These are phyloP conservation scores for Drosophila meridiana DNA, from an alignment of 2,888 invertebrate genomes.

Conservation along the genomic window DNA sequence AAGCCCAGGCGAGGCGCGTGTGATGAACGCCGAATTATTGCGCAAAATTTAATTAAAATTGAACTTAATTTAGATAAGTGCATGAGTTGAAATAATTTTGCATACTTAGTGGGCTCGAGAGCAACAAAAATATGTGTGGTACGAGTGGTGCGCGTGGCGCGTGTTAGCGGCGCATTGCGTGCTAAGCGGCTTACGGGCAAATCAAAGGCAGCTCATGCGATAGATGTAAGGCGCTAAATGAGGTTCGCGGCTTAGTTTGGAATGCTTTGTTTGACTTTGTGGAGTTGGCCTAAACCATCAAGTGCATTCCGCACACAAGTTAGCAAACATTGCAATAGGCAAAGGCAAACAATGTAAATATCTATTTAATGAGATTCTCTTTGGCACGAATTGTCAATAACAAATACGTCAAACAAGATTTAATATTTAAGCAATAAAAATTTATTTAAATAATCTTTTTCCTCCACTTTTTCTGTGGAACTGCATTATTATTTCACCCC, in stretches of 20 bases:
- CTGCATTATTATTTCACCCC: background rate
- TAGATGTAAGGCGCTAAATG: constrained; percentile 36
- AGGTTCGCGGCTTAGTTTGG: constrained; percentile 4
- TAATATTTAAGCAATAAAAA: too few relatives aligned
- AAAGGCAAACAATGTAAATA: constrained; percentile 7
- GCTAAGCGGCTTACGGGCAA: constrained; percentile 59
- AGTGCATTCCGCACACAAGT: constrained; percentile 26
- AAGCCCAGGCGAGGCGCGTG: background rate
- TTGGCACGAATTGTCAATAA: background rate
- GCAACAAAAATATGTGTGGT: constrained; percentile 9
- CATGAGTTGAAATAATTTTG: constrained; percentile 42
- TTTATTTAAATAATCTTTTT: background rate
- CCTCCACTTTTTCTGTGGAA: background rate
- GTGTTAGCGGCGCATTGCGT: constrained; percentile 28
- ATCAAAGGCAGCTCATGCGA: constrained; percentile 46
- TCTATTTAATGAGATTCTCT: background rate
- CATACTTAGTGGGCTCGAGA: constrained; percentile 11
- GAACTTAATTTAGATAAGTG: constrained; percentile 67
- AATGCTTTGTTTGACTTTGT: background rate
- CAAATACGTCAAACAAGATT: too few relatives aligned
- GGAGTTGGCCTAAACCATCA: constrained; percentile 9
- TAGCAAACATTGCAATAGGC: background rate
- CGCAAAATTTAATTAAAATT: constrained; percentile 69
- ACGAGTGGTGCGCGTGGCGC: background rate
- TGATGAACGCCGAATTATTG: constrained; percentile 49